Conservation (phyloP, 2,888 invertebrate genomes). For the Drosophila mimetica region DNA sequence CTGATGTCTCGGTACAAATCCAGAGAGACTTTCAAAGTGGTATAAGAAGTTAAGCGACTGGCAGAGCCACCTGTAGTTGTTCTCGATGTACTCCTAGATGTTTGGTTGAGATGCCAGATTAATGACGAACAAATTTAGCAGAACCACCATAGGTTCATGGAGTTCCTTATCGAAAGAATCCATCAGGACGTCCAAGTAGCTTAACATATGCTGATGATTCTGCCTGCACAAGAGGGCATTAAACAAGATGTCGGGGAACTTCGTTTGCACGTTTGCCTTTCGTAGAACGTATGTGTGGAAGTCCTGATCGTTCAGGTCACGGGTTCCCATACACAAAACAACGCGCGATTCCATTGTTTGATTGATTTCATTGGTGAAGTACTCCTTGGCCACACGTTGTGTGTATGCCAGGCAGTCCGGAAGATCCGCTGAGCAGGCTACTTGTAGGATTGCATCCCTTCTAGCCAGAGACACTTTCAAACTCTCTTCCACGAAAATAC, state of each 20-base stretch:
- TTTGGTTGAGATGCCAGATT: conserved; percentile 73
- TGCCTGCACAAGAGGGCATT: conserved; percentile 78
- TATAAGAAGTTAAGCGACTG: conserved; percentile 62
- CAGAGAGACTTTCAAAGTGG: conserved; percentile 75
- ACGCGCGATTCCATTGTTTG: conserved; percentile 48
- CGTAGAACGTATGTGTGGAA: conserved; percentile 62
- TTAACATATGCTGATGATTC: conserved; percentile 62
- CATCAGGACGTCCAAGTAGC: conserved; percentile 71
- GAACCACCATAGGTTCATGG: too few relatives aligned
- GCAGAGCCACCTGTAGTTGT: conserved; percentile 72
- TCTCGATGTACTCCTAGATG: conserved; percentile 74
- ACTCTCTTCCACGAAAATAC: conserved; percentile 45
- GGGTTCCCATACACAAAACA: conserved; percentile 75
- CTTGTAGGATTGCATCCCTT: conserved; percentile 58
- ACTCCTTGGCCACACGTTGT: conserved; percentile 61
- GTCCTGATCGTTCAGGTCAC: conserved; percentile 66
- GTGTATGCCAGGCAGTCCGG: conserved; percentile 76
- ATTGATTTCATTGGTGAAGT: conserved; percentile 64
- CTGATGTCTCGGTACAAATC: conserved; percentile 65
- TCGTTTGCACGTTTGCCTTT: conserved; percentile 47
- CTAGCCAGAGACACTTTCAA: conserved; percentile 41
- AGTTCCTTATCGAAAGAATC: too few relatives aligned
- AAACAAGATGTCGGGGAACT: conserved; percentile 74
- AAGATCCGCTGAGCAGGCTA: conserved; percentile 77
- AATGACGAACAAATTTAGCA: too few relatives aligned